Evolutionary conservation across 2,113 vertebrate genomes (phyloP).

Genomic region (Gallinago jamesoni): DNA sequence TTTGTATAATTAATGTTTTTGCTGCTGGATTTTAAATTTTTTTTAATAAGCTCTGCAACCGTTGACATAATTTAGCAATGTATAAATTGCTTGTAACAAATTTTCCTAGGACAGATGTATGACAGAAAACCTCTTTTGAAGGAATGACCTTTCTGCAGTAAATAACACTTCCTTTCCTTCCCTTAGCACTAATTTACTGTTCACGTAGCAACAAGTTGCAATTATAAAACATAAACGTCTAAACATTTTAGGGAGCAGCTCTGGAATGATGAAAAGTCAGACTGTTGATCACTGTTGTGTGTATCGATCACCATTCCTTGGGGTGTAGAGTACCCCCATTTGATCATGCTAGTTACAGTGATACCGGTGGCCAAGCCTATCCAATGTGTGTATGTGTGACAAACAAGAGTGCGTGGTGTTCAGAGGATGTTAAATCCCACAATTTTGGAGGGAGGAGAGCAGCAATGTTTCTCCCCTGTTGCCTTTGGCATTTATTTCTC

Average conservation of each 20-base stretch:
- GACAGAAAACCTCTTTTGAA: constrained; percentile 1
- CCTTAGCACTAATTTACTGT: constrained; percentile 21
- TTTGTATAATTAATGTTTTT: constrained; percentile 55
- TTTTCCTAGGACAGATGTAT: background rate
- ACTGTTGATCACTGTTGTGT: background rate
- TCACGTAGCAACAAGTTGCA: background rate
- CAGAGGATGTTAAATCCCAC: background rate
- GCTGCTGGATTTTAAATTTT: background rate
- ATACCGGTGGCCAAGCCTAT: background rate
- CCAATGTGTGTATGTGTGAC: background rate
- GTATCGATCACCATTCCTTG: background rate
- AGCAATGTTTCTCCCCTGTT: background rate
- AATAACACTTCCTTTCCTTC: background rate
- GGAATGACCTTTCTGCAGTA: constrained; percentile 26
- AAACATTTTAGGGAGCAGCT: background rate
- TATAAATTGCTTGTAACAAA: background rate
- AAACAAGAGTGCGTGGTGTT: background rate
- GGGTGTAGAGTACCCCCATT: background rate
- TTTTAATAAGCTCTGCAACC: background rate
- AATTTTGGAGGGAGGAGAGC: background rate
- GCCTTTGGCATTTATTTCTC: background rate
- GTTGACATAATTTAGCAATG: background rate
- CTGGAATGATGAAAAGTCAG: background rate
- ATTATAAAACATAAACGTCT: background rate
- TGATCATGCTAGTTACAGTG: background rate